Base-by-base conservation (phyloP, 2,888 invertebrate genomes). In the Anthrax anthrax region DNA sequence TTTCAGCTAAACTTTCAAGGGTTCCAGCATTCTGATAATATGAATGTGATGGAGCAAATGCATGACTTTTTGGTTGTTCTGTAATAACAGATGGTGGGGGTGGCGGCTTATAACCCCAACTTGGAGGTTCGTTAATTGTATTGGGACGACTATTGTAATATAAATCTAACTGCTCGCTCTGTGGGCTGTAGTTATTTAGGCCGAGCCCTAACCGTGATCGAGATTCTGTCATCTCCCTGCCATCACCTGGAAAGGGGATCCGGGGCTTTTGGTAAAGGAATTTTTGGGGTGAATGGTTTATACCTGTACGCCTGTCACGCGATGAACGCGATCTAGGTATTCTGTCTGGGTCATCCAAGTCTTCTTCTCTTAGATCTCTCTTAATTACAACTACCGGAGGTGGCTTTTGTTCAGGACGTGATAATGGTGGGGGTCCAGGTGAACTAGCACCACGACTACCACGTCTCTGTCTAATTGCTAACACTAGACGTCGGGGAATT, bases 371-470 rank as follows among this genome's bases (percentile, higher is more conserved):
- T 56, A 90, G 75, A 62, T 90, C 89, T 46, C 84, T 73, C 64
- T 92, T 92, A 58, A 92, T 81, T 50, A 92, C 90, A 39, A 92
- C 91, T 19, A 91, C 90, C 32, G 91, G 91, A 49, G 90, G 90
- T 48, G 88, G 84, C 62, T 89, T 89, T 67, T 81, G 81, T 60
- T 89, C 87, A 47, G 81, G 77, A 40, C 81, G 69, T 19, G 82
- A 76, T 47, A 80, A 74, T 32, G 65, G 62, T 46, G 67, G 59
- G 19, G 68, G 67, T 18, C 65, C 67, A 2, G 67, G 68, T 9
- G 68, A 69, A 17, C 60, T 60, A 27, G 64, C 65, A 51, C 72
- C 71, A 43, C 70, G 66, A 54, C 67, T 70, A 66, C 82, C 83
- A 69, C 84, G 81, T 55, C 83, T 73, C 64, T 90, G 90, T 58